phyloP scores from a whole-genome alignment of 2,113 vertebrate genomes.

The Nibea coibor region DNA sequence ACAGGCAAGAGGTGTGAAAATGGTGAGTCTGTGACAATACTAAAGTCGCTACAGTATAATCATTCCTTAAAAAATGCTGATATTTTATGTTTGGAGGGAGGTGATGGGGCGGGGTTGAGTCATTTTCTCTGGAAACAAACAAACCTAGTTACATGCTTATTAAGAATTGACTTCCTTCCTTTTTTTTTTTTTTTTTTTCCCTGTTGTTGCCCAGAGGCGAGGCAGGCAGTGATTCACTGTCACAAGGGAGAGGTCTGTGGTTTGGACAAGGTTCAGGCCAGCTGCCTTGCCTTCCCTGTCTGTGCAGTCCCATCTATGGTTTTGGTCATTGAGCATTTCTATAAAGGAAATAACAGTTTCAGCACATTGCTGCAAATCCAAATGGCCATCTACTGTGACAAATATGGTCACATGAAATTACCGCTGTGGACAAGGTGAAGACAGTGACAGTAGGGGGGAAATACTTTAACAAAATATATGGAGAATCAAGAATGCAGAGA shows the following conservation, averaged over 20 bases:
- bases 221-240: slow-evolving; percentile 59
- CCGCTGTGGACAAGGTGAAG: background rate
- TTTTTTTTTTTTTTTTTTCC: background rate
- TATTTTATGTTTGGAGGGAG: background rate
- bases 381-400: slow-evolving; percentile 14
- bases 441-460: background rate
- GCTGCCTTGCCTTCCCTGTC: slow-evolving; percentile 58
- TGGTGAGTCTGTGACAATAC: slow-evolving; percentile 78
- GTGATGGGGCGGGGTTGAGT: fast-evolving
- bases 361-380: slow-evolving; percentile 18
- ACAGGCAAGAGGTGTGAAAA: slow-evolving; percentile 93
- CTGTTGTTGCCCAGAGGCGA: slow-evolving; percentile 35
- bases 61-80: background rate
- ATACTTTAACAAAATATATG: background rate
- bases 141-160: slow-evolving; percentile 22
- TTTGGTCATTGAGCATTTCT: slow-evolving; percentile 26
- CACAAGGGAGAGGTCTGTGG: slow-evolving; percentile 56
- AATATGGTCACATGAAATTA: slow-evolving; percentile 15
- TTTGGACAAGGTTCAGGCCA: slow-evolving; percentile 60
- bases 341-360: slow-evolving; percentile 18
- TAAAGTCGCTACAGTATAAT: background rate
- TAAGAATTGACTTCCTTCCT: background rate
- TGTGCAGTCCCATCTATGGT: background rate
- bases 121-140: background rate
- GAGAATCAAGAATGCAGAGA: background rate